A percentile compares a stretch with the other conserved stretches of the same genome.
Evolutionary conservation across 2,113 vertebrate species (phyloP).

Genomic region (Anas platyrhynchos): DNA sequence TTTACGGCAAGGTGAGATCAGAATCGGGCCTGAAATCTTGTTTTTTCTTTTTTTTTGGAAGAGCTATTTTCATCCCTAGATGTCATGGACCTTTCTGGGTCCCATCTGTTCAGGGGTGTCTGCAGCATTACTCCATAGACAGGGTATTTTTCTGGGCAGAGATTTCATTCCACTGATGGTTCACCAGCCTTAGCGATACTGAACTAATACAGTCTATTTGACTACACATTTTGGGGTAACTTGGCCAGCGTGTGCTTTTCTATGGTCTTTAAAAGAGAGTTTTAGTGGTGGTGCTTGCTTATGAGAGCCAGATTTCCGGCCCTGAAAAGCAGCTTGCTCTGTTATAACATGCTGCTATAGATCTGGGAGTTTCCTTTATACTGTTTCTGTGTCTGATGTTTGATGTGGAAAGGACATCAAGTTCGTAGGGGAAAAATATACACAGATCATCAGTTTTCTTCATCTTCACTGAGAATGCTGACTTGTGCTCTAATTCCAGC

Average conservation of each 20-base stretch:
- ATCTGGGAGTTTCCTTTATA: neutral
- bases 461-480: neutral
- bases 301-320: neutral
- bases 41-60: neutral
- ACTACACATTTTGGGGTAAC: constrained; percentile 6
- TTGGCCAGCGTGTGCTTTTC: neutral
- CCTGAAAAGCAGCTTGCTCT: neutral
- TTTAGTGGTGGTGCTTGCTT: neutral
- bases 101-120: constrained; percentile 39
- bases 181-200: constrained; percentile 11
- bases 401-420: neutral
- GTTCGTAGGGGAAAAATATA: neutral
- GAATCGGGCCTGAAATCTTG: neutral
- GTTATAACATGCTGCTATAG: neutral
- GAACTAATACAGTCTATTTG: neutral
- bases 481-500: neutral
- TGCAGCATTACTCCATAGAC: constrained; percentile 4
- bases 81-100: constrained; percentile 24
- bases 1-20: constrained; percentile 56
- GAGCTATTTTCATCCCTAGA: constrained; percentile 36
- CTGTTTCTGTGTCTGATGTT: neutral
- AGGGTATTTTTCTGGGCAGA: constrained; percentile 67
- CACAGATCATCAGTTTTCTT: neutral
- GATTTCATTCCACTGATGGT: constrained; percentile 43
- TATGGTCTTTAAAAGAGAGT: neutral